Conservation (phyloP, 2,113 vertebrate genomes). For the Chaenogobius annularis region DNA sequence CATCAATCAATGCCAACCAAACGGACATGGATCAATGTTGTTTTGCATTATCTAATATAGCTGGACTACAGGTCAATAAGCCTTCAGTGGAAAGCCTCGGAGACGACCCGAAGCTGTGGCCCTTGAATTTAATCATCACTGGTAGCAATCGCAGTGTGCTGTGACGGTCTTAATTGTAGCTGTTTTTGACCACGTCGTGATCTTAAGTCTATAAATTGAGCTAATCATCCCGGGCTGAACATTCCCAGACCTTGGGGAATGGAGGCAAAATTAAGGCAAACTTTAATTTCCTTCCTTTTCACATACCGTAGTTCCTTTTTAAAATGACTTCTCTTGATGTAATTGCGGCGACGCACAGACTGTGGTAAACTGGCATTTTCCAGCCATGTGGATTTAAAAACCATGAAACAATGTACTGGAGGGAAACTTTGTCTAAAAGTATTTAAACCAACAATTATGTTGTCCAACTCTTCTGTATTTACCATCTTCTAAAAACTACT, state of each 20-base stretch:
- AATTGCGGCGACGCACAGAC: not conserved
- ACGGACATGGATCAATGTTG: not conserved
- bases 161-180: not conserved
- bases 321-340: not conserved
- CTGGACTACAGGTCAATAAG: not conserved
- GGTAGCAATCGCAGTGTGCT: not conserved
- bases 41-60: slow-evolving; percentile 5
- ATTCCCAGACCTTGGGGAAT: slow-evolving; percentile 18
- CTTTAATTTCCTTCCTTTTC: slow-evolving; percentile 11
- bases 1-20: not conserved
- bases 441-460: not conserved
- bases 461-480: not conserved
- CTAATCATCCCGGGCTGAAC: not conserved
- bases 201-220: slow-evolving; percentile 7
- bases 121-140: not conserved
- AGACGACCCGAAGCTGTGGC: not conserved
- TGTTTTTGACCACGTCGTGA: not conserved
- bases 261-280: slow-evolving; percentile 6
- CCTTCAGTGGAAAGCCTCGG: not conserved
- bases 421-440: not conserved
- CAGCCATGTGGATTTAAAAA: not conserved
- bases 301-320: not conserved
- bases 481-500: not conserved
- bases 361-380: slow-evolving; percentile 5
- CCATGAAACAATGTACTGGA: not conserved